Evolutionary conservation across 1,140 invertebrate species (phyloP).

Genomic region (Orchesella cincta): DNA sequence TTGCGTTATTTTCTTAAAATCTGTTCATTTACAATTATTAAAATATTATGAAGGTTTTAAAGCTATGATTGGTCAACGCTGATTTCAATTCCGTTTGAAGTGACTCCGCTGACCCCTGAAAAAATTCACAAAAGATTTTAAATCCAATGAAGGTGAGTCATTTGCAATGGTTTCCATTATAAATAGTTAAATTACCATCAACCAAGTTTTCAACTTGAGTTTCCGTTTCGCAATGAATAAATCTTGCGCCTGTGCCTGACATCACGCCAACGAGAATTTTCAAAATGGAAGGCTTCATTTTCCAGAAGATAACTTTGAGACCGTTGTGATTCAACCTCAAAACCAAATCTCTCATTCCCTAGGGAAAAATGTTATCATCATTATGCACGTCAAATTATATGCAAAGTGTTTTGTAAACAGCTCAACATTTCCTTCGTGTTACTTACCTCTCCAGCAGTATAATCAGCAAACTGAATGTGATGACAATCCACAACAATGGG

Average conservation of each 20-base stretch:
- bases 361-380: neutral
- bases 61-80: too few species aligned
- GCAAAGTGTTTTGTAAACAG: neutral
- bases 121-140: too few species aligned
- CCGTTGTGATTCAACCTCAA: conserved; percentile 26
- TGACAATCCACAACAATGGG: conserved; percentile 75
- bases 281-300: conserved; percentile 43
- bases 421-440: neutral
- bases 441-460: conserved; percentile 52
- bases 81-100: too few species aligned
- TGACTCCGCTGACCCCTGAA: too few species aligned
- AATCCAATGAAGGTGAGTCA: too few species aligned
- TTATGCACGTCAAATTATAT: neutral
- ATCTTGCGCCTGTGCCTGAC: conserved; percentile 33
- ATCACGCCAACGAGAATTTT: conserved; percentile 37
- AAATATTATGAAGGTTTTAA: too few species aligned
- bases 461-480: conserved; percentile 58
- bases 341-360: conserved; percentile 43
- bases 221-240: conserved; percentile 41
- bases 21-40: too few species aligned
- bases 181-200: conserved; percentile 34
- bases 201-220: conserved; percentile 38
- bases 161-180: too few species aligned
- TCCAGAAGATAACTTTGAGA: conserved; percentile 41
- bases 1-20: too few species aligned